Base-by-base conservation (phyloP, 2,797 vertebrate species). In the Momotus momota region DNA sequence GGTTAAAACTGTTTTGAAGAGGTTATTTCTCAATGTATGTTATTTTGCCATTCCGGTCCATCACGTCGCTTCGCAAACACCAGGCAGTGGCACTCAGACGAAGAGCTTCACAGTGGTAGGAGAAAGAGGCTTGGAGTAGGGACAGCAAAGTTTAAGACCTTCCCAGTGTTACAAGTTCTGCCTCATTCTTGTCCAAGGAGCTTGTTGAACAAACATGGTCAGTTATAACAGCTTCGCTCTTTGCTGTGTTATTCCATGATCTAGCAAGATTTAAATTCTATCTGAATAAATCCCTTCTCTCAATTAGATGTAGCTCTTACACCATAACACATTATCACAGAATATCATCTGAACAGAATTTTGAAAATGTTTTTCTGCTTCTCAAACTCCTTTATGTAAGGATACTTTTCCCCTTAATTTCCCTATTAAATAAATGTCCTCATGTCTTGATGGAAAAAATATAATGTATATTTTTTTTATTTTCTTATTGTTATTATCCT, bases 1-100 rank as follows among this genome's bases (percentile, higher is more conserved):
- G 55, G 71, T 90, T 89, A 87, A 85, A 93, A 91, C 43, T 62
- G 26, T 81, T 90, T 62, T 66, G 66, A 79, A 77, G 81, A 91
- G 81, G 81, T 85, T 87, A 51, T 89, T 94, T 92, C 79, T 93
- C 71, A 73, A 31, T 85, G 33, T 73, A 26, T 92, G 43, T 87
- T 93, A 79, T 92, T 94, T 87, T 73, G 51, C 55, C 88, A 21
- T 75, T 80, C 21, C 55, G 49, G 77, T 52, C 93, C 65, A 80
- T 89, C 0, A 0, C 79, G 74, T 43, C 69, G 74, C 40, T 89
- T 81, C 19, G 14, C 79, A 45, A 87, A 45, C 81, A 77, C 40
- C 58, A 72, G 80, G 51, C 71, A 73, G 43, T 20, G 29, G 35
- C 86, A 55, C 40, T 89, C 49, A 29, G 61, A 78, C 43, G 43